Percentiles rank a stretch among this genome's conserved stretches.
Evolutionary conservation across 2,888 invertebrate species (phyloP).

Genomic region (Pheosia gnoma): DNA sequence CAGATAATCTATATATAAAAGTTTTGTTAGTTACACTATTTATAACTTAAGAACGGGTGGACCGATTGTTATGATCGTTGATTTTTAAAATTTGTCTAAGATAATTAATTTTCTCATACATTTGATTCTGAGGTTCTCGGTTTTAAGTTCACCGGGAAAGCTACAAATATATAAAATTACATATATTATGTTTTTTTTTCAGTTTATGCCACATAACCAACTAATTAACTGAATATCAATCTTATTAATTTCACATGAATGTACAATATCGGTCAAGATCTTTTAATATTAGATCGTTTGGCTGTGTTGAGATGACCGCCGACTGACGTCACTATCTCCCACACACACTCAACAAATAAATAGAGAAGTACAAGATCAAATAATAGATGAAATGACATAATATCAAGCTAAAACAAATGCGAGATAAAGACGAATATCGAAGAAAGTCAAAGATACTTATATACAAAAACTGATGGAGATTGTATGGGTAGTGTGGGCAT

Average conservation of each 20-base stretch:
- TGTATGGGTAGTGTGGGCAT: too few relatives aligned
- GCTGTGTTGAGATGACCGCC: not conserved
- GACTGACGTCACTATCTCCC: not conserved
- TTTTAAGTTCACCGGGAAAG: too few relatives aligned
- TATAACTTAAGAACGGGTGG: too few relatives aligned
- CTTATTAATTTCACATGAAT: not conserved
- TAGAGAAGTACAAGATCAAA: not conserved
- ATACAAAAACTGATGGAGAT: not conserved
- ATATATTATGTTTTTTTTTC: too few relatives aligned
- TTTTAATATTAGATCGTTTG: not conserved
- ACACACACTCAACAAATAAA: not conserved
- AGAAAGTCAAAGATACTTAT: not conserved
- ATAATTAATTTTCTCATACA: too few relatives aligned
- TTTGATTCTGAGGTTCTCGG: too few relatives aligned
- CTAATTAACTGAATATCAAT: not conserved
- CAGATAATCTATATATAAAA: too few relatives aligned
- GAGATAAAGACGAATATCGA: not conserved
- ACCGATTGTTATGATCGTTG: too few relatives aligned
- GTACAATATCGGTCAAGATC: slow-evolving; percentile 4
- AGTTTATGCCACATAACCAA: not conserved
- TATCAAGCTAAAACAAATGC: not conserved
- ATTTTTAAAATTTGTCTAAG: too few relatives aligned
- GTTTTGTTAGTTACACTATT: too few relatives aligned
- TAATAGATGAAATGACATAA: not conserved
- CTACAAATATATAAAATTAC: too few relatives aligned